These are phyloP conservation scores for Bombycilla garrulus DNA, from an alignment of 2,113 vertebrate species.

Conservation along the genomic window DNA sequence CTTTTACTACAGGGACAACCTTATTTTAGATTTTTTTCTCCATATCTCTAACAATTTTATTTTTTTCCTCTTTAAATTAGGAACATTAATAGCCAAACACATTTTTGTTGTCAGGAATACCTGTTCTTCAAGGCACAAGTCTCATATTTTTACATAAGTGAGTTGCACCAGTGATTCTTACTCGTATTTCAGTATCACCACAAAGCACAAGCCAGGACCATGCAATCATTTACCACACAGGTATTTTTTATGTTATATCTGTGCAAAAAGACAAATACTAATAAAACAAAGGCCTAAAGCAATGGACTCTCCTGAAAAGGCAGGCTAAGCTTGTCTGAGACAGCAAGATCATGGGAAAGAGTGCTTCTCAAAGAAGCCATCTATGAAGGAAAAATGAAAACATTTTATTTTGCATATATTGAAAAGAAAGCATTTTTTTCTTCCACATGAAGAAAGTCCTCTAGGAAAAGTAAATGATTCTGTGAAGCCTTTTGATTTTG, in stretches of 20 bases:
- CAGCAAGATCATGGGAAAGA: neutral
- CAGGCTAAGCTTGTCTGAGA: neutral
- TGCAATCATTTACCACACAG: neutral
- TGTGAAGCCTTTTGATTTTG: neutral
- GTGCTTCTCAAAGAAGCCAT: neutral
- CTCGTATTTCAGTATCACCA: neutral
- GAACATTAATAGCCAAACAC: neutral
- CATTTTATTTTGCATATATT: neutral
- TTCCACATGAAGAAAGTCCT: neutral
- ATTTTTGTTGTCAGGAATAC: neutral
- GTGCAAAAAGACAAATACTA: neutral
- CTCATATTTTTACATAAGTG: neutral
- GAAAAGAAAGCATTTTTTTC: neutral
- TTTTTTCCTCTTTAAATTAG: neutral
- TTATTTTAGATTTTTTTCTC: neutral
- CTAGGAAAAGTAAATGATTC: neutral
- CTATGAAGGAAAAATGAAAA: neutral
- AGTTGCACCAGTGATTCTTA: neutral
- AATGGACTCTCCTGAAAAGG: neutral
- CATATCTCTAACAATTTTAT: neutral
- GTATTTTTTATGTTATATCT: neutral
- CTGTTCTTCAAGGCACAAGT: neutral
- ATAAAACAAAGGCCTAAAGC: neutral
- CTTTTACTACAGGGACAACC: neutral
- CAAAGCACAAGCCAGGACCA: neutral